Percentiles rank a stretch among this genome's conserved stretches.
phyloP scores from a whole-genome alignment of 2,888 invertebrate genomes.

The Drosophila kuntzei region DNA sequence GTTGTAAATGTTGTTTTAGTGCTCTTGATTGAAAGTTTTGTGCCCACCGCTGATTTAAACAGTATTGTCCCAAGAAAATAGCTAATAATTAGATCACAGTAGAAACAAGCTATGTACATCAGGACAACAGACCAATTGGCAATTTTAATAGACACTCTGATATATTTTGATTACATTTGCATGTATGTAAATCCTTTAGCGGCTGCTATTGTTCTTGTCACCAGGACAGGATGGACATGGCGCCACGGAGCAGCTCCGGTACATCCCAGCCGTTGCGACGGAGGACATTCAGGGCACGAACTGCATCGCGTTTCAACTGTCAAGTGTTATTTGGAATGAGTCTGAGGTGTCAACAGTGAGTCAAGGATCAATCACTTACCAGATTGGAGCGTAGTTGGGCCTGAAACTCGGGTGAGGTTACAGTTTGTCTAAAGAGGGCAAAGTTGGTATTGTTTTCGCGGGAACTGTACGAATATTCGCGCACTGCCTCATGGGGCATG shows the following conservation, averaged over 20 bases:
- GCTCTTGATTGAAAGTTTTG: no score
- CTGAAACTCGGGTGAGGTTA: slow-evolving; percentile 56
- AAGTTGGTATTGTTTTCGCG: slow-evolving; percentile 40
- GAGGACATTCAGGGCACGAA: slow-evolving; percentile 52
- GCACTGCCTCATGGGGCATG: slow-evolving; percentile 53
- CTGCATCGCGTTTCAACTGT: slow-evolving; percentile 58
- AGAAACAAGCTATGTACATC: not conserved
- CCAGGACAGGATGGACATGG: slow-evolving; percentile 59
- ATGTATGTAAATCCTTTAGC: slow-evolving; percentile 6
- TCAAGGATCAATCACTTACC: slow-evolving; percentile 44
- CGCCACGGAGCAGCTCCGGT: slow-evolving; percentile 42
- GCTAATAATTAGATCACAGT: no score
- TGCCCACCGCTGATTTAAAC: no score
- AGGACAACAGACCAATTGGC: not conserved
- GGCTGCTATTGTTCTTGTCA: slow-evolving; percentile 19
- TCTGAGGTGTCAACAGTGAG: not conserved
- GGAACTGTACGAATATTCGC: slow-evolving; percentile 25
- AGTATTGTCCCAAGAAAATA: no score
- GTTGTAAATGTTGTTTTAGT: no score
- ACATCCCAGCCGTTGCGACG: slow-evolving; percentile 70
- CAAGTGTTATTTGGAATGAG: not conserved
- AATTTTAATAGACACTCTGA: slow-evolving; percentile 37
- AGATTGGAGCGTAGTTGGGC: slow-evolving; percentile 47
- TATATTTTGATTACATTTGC: slow-evolving; percentile 44
- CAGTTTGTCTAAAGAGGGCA: slow-evolving; percentile 51